Conservation (phyloP, 2,888 invertebrate species). For the Drosophila algonquin region DNA sequence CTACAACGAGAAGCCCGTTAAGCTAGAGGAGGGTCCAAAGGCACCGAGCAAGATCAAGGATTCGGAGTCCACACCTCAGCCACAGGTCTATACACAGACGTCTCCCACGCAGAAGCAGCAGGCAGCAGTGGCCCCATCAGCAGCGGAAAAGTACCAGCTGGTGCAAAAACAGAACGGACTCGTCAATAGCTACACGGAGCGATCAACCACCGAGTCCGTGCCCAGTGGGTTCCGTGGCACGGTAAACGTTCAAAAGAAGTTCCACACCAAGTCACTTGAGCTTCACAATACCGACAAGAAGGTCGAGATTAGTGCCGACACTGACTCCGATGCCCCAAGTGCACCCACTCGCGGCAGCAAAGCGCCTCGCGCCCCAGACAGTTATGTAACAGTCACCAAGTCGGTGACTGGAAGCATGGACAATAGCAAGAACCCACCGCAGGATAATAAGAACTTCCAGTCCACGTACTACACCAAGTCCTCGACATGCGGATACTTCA, state of each 20-base stretch:
- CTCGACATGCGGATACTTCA: conserved; percentile 94
- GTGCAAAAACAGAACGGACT: conserved; percentile 83
- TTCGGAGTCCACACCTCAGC: conserved; percentile 34
- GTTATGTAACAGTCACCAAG: conserved; percentile 91
- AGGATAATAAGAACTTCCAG: conserved; percentile 89
- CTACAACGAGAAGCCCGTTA: conserved; percentile 84
- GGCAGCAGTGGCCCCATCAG: conserved; percentile 66
- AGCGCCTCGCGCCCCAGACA: conserved; percentile 85
- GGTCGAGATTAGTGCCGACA: conserved; percentile 68
- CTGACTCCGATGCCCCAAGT: conserved; percentile 54
- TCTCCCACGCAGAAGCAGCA: conserved; percentile 81
- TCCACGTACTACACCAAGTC: conserved; percentile 94
- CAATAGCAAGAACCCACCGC: conserved; percentile 85
- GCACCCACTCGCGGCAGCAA: conserved; percentile 29
- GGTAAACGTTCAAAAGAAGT: conserved; percentile 83
- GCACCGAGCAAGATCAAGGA: conserved; percentile 41
- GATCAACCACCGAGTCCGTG: conserved; percentile 78
- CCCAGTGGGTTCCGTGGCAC: conserved; percentile 84
- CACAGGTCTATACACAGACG: conserved; percentile 73
- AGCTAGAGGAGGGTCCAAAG: conserved; percentile 67
- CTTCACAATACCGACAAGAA: conserved; percentile 70
- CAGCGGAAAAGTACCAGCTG: conserved; percentile 73
- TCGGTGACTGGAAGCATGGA: conserved; percentile 91
- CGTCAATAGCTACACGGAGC: conserved; percentile 67
- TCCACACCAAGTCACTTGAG: conserved; percentile 82